These are phyloP conservation scores for Hemithea aestivaria DNA, from an alignment of 2,888 invertebrate genomes.

Conservation along the genomic window DNA sequence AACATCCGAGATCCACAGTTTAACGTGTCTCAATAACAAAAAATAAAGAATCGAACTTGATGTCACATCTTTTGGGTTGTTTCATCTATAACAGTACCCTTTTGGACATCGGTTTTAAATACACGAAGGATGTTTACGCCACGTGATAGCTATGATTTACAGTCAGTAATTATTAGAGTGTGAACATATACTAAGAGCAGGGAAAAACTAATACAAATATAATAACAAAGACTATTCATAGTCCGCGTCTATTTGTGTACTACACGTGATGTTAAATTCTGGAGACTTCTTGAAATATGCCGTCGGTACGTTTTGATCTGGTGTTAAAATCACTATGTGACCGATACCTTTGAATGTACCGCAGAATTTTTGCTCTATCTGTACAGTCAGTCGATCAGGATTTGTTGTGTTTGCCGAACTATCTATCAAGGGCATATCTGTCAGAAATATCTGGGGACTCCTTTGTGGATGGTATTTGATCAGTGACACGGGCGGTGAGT, in stretches of 20 bases:
- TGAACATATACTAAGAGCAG: constrained; percentile 70
- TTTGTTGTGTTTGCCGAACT: constrained; percentile 60
- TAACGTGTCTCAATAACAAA: no score
- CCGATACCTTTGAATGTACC: constrained; percentile 17
- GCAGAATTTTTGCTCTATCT: constrained; percentile 24
- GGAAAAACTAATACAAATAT: constrained; percentile 68
- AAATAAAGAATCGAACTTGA: no score
- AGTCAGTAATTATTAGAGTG: constrained; percentile 75
- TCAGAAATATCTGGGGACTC: constrained; percentile 72
- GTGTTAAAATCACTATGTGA: constrained; percentile 16
- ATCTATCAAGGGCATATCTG: constrained; percentile 71
- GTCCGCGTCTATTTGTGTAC: constrained; percentile 53
- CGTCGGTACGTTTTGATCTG: constrained; percentile 20
- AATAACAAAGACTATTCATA: constrained; percentile 72
- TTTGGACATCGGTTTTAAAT: constrained; percentile 59
- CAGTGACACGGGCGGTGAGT: constrained; percentile 75
- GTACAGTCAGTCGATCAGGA: constrained; percentile 43
- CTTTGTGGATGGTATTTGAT: constrained; percentile 74
- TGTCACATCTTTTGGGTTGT: no score
- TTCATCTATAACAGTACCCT: constrained; percentile 64
- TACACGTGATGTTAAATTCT: constrained; percentile 41
- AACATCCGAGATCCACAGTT: no score
- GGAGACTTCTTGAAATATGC: constrained; percentile 22
- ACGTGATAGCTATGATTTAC: constrained; percentile 73
- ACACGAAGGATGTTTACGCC: constrained; percentile 71